These are phyloP conservation scores for Cancer borealis DNA, from an alignment of 2,888 invertebrate genomes.

Conservation along the genomic window DNA sequence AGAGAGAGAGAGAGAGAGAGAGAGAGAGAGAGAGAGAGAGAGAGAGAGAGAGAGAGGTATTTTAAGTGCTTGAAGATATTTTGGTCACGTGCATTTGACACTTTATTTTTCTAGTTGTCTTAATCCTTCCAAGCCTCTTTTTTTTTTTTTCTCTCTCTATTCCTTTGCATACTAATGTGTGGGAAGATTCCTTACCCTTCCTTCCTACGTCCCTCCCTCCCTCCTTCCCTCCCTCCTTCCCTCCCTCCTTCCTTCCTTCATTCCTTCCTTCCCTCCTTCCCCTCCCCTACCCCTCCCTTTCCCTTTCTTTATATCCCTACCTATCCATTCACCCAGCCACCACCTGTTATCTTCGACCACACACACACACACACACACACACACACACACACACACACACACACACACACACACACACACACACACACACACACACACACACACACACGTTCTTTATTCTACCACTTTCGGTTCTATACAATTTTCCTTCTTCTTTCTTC, in stretches of 20 bases:
- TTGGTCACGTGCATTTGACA: background rate
- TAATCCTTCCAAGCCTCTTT: slow-evolving; percentile 27
- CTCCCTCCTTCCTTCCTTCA: background rate
- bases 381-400: slow-evolving; percentile 11
- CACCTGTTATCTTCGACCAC: background rate
- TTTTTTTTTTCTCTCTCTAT: background rate
- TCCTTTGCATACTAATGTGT: slow-evolving; percentile 10
- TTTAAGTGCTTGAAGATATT: background rate
- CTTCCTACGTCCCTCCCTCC: background rate
- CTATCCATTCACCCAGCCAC: slow-evolving; percentile 3
- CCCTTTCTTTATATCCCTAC: background rate
- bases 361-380: background rate
- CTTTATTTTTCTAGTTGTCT: background rate
- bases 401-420: background rate
- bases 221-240: background rate
- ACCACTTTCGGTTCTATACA: background rate
- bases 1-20: background rate
- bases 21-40: background rate
- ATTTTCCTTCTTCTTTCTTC: background rate
- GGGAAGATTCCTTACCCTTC: background rate
- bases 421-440: slow-evolving; percentile 20
- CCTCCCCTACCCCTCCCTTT: background rate
- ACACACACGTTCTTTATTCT: background rate
- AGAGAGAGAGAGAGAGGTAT: background rate
- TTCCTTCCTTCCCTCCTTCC: background rate